Evolutionary conservation across 2,797 vertebrate genomes (phyloP), one percentile per base, ranked within the genome.

Genomic region (Sebastes matsubarae): DNA sequence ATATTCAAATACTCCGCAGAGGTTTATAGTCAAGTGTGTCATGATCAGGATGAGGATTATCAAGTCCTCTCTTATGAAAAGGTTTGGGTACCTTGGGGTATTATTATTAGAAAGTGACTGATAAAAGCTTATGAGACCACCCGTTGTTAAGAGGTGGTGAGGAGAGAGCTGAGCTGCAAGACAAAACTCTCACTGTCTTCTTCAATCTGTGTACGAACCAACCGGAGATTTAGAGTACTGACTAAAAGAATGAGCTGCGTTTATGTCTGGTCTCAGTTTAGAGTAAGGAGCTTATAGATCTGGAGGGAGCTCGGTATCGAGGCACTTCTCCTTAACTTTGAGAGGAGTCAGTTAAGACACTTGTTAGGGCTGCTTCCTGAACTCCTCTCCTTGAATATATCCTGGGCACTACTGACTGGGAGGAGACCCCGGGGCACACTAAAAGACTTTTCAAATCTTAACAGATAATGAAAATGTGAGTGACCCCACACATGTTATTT

Each of bases 371-470:
- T 75, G 22, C 25, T 68, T 63, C 34, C 32, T 20, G n/a, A 55
- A 63, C 74, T 32, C 36, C 30, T 69, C 27, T 74, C 59, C 25
- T 50, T 42, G 14, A 63, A 61, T 42, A 13, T 32, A 67, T 25
- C 66, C 29, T 65, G 65, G 22, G 46, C 4, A 13, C 30, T 32
- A 18, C 24, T 66, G 80, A 72, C 63, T 32, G 38, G 27, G 52
- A 69, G 74, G 61, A 73, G 61, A 77, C 71, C 70, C 54, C 5
- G 1, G 58, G 75, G 61, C 67, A 42, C 13, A 42, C 38, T 42
- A 42, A 14, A 42, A 42, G 32, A 70, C 16, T 20, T 50, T 46
- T 46, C 42, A 46, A 46, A 46, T 46, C 14, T 18, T 46, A 46
- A 46, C 42, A 46, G 42, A 46, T 46, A 0, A 0, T 46, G 1